Evolutionary conservation across 2,888 invertebrate genomes (phyloP).

Genomic region (Xylota segnis): DNA sequence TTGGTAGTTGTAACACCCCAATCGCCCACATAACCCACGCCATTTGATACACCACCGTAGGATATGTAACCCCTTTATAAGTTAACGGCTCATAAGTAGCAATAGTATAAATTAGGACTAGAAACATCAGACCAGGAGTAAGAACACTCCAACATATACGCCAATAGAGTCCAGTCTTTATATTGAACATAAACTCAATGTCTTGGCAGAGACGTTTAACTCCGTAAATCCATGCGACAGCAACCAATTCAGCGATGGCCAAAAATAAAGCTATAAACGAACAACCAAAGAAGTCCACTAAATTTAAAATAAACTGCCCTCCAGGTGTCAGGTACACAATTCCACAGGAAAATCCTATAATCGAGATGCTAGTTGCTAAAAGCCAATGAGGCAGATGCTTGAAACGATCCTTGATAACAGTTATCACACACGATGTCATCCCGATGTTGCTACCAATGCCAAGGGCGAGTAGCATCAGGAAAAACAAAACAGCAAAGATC

Average conservation of each 20-base stretch:
- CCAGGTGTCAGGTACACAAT: slow-evolving; percentile 89
- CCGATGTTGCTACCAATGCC: slow-evolving; percentile 86
- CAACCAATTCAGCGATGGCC: slow-evolving; percentile 88
- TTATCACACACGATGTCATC: slow-evolving; percentile 84
- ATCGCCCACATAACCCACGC: slow-evolving; percentile 85
- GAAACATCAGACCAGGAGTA: slow-evolving; percentile 89
- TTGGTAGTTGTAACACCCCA: slow-evolving; percentile 85
- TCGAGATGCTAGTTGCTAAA: slow-evolving; percentile 84
- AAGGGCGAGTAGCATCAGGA: slow-evolving; percentile 86
- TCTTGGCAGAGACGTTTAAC: slow-evolving; percentile 89
- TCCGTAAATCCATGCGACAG: slow-evolving; percentile 91
- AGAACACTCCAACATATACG: slow-evolving; percentile 91
- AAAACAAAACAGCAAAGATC: slow-evolving; percentile 86
- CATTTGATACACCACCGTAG: slow-evolving; percentile 86
- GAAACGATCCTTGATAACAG: slow-evolving; percentile 85
- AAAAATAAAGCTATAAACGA: slow-evolving; percentile 90
- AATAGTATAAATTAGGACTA: slow-evolving; percentile 90
- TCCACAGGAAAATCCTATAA: slow-evolving; percentile 86
- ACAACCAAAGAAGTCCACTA: slow-evolving; percentile 91
- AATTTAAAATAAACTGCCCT: slow-evolving; percentile 89
- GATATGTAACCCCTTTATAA: slow-evolving; percentile 87
- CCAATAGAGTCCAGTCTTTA: slow-evolving; percentile 89
- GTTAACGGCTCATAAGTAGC: slow-evolving; percentile 86
- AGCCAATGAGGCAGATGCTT: slow-evolving; percentile 85
- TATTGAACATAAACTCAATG: slow-evolving; percentile 92